Evolutionary conservation across 2,888 invertebrate genomes (phyloP), one percentile per base, ranked within the genome.

Genomic region (Watsonalla cultraria): DNA sequence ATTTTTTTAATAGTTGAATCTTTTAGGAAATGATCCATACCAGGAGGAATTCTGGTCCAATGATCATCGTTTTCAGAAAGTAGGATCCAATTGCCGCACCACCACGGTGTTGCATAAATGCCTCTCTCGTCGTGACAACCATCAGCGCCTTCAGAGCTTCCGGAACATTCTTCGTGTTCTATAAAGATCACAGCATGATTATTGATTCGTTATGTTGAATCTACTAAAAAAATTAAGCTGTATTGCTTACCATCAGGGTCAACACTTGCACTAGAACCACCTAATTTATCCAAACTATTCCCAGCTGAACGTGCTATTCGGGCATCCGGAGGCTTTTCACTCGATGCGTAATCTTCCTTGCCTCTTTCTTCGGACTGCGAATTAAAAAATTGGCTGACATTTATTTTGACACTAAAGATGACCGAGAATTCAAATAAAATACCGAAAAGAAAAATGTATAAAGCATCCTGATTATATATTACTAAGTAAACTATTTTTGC

Each of bases 41-140:
- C 90, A 74, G 88, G 85, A 49, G 90, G 89, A 57, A 90, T 86
- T 54, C 89, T 80, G 6, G 83, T 81, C 90, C 90, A 90, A 51
- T 86, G 84, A 54, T 90, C 88, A 58, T 87, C 85, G 52, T 80
- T 85, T 61, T 88, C 87, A 11, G 89, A 86, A 0, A 90, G 62
- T 47, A 90, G 62, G 15, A 96, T 94, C 97, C 97, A 97, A 60
- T 93, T 94, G 5, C 94, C 94, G 52, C 94, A 93, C 68, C 94
- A 93, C 88, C 95, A 96, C 34, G 96, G 95, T 56, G 96, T 95
- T 52, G 94, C 93, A 75, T 97, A 96, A 6, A 96, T 92, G 24
- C 96, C 96, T 66, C 92, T 92, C 64, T 95, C 95, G 54, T 94
- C 94, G 9, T 91, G 89, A 45, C 65, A 61, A 42, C 80, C 80